Evolutionary conservation across 2,888 invertebrate genomes (phyloP).

Genomic region (Chironomus riparius): DNA sequence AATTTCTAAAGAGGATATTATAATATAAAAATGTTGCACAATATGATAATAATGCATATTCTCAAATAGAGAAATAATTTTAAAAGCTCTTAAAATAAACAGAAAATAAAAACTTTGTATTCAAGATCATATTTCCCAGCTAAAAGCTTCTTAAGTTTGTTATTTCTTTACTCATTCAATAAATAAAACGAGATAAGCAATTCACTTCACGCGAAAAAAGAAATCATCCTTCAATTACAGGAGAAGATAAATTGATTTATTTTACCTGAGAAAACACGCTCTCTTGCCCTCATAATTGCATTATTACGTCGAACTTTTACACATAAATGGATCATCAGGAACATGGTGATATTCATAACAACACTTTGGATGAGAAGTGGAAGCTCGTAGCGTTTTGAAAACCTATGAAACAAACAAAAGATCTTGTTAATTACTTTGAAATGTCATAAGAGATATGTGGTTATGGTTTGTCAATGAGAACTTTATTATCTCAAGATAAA

Average conservation of each 20-base stretch:
- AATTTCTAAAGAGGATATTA: too few species aligned
- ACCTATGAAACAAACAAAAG: conserved; percentile 55
- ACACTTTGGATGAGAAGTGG: conserved; percentile 93
- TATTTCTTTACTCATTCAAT: conserved; percentile 1
- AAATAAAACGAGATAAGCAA: conserved; percentile 12
- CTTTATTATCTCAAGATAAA: too few species aligned
- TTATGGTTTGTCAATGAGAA: too few species aligned
- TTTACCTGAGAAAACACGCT: conserved; percentile 77
- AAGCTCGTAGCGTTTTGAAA: conserved; percentile 93
- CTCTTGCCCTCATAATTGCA: conserved; percentile 63
- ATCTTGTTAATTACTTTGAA: not conserved
- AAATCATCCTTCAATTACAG: conserved; percentile 25
- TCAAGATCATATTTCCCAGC: not conserved
- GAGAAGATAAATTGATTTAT: not conserved
- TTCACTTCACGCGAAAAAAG: conserved; percentile 22
- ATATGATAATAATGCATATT: too few species aligned
- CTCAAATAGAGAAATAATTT: too few species aligned
- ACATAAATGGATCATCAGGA: conserved; percentile 89
- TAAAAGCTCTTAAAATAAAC: too few species aligned
- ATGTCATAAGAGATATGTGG: too few species aligned
- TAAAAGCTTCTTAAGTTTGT: not conserved
- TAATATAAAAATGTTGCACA: too few species aligned
- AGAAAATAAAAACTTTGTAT: not conserved
- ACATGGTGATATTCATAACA: conserved; percentile 95
- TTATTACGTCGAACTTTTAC: conserved; percentile 75